Percentiles rank a stretch among this genome's conserved stretches.
phyloP scores from a whole-genome alignment of 2,797 vertebrate species.

The Enteromius treurensis region DNA sequence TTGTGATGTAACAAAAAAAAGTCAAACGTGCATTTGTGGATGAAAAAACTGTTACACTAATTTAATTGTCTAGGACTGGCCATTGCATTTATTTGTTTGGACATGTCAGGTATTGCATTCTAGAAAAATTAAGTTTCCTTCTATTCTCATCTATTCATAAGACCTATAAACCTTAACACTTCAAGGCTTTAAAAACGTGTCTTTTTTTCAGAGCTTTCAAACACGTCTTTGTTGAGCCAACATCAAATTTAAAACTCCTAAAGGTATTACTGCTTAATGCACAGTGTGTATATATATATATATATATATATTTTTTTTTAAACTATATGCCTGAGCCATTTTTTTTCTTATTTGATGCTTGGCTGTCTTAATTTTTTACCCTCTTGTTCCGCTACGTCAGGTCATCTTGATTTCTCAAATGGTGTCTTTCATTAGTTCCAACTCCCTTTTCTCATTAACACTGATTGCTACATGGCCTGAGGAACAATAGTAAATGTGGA shows the following conservation, averaged over 20 bases:
- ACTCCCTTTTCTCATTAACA: constrained; percentile 30
- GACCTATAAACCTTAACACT: not conserved
- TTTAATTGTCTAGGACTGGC: not conserved
- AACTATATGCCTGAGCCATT: not conserved
- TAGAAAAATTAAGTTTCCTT: not conserved
- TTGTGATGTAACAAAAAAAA: not conserved
- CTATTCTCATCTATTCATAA: not conserved
- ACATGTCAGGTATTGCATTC: not conserved
- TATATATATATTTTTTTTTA: not conserved
- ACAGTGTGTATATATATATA: no score
- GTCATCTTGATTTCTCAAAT: constrained; percentile 28
- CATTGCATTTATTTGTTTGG: not conserved
- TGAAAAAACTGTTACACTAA: not conserved
- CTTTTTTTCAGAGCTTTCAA: not conserved
- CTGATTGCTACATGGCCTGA: constrained; percentile 6
- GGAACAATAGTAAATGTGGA: constrained; percentile 18
- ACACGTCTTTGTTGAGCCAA: not conserved
- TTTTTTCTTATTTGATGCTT: not conserved
- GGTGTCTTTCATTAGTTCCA: constrained; percentile 23
- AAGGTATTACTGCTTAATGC: not conserved
- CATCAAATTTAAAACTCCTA: not conserved
- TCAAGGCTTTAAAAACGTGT: not conserved
- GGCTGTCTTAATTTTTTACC: not conserved
- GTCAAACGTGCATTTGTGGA: no score
- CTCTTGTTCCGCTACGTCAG: not conserved